Percentiles rank a stretch among this genome's conserved stretches.
These are phyloP conservation scores for Drosophila cardini DNA, from an alignment of 1,140 invertebrate species.

Conservation along the genomic window DNA sequence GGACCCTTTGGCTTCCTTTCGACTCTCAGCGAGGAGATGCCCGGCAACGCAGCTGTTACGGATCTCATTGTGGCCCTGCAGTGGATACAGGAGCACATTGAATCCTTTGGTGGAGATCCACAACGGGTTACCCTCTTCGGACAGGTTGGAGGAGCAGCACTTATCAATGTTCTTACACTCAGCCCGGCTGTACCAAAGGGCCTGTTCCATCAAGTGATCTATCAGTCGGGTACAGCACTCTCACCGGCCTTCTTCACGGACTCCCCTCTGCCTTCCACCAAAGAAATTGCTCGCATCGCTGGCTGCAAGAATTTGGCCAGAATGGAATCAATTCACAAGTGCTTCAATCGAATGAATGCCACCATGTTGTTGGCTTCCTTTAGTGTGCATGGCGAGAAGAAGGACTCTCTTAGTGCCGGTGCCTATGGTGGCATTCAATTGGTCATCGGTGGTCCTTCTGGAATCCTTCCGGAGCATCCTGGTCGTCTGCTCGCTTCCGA, in stretches of 20 bases:
- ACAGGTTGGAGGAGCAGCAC: slow-evolving; percentile 86
- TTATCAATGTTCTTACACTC: slow-evolving; percentile 85
- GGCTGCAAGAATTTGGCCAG: slow-evolving; percentile 73
- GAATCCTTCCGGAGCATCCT: slow-evolving; percentile 77
- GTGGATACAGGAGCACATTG: slow-evolving; percentile 88
- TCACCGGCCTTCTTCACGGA: slow-evolving; percentile 89
- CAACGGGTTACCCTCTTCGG: slow-evolving; percentile 87
- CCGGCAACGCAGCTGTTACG: slow-evolving; percentile 89
- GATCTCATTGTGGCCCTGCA: slow-evolving; percentile 88
- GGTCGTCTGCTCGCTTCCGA: slow-evolving; percentile 68
- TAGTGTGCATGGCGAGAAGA: slow-evolving; percentile 60
- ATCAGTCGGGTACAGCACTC: slow-evolving; percentile 86
- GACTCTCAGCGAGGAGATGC: slow-evolving; percentile 86
- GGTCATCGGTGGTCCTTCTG: slow-evolving; percentile 81
- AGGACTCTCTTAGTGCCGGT: slow-evolving; percentile 52
- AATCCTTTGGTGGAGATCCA: slow-evolving; percentile 88
- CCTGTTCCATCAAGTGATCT: slow-evolving; percentile 86
- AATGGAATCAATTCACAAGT: slow-evolving; percentile 69
- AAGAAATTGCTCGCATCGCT: slow-evolving; percentile 70
- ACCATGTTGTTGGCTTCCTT: slow-evolving; percentile 74
- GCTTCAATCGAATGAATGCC: slow-evolving; percentile 66
- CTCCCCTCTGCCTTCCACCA: slow-evolving; percentile 84
- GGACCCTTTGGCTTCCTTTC: slow-evolving; percentile 86
- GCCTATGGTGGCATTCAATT: slow-evolving; percentile 73
- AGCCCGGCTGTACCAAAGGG: slow-evolving; percentile 76